phyloP scores from a whole-genome alignment of 2,113 vertebrate species.

The Paradisaea rubra region DNA sequence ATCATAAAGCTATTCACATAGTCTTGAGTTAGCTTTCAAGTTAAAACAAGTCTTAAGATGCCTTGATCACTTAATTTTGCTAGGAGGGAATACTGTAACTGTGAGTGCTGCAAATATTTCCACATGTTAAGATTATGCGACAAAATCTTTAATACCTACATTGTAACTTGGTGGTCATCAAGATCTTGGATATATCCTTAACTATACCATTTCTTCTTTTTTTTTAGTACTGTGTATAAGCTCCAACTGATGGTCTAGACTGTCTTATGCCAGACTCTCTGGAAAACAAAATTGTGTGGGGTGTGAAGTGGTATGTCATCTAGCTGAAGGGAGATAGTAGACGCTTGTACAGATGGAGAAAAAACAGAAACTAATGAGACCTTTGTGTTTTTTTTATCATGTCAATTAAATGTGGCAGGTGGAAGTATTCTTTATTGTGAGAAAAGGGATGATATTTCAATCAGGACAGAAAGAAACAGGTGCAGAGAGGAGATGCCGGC shows the following conservation, averaged over 20 bases:
- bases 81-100: neutral
- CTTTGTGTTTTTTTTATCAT: neutral
- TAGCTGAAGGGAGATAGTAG: neutral
- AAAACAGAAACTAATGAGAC: neutral
- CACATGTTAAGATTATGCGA: neutral
- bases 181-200: neutral
- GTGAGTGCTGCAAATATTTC: neutral
- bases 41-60: neutral
- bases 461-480: neutral
- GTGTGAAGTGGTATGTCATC: fast-evolving
- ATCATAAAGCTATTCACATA: neutral
- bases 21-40: neutral
- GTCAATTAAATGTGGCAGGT: neutral
- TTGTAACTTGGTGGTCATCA: neutral
- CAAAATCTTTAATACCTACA: neutral
- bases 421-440: neutral
- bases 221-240: neutral
- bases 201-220: neutral
- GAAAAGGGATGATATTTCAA: neutral
- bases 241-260: neutral
- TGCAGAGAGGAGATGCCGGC: neutral
- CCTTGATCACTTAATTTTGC: neutral
- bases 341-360: neutral
- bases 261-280: neutral
- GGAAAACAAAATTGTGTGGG: neutral